Conservation (phyloP, 2,113 vertebrate genomes). For the Illadopsis cleaveri region DNA sequence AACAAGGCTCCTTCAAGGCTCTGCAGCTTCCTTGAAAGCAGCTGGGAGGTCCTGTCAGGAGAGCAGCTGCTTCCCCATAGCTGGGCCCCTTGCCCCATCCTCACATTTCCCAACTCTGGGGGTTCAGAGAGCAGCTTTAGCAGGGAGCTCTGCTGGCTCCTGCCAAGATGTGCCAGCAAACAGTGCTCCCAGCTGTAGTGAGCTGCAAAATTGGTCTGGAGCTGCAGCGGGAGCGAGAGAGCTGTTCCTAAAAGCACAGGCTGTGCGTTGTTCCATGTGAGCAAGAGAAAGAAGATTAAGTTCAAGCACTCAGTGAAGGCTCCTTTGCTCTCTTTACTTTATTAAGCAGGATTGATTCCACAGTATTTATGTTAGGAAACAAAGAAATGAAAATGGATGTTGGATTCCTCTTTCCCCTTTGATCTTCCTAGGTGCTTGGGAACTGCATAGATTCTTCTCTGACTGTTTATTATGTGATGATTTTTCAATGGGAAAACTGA, state of each 20-base stretch:
- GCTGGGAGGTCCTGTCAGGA: background rate
- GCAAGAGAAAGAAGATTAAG: background rate
- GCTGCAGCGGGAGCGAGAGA: background rate
- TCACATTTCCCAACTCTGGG: background rate
- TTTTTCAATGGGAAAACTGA: background rate
- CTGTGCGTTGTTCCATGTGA: background rate
- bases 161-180: background rate
- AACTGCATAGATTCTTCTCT: background rate
- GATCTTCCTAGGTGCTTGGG: conserved; percentile 2
- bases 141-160: background rate
- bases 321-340: background rate
- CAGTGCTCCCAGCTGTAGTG: background rate
- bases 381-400: conserved; percentile 1
- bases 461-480: background rate
- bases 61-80: background rate
- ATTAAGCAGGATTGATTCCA: conserved; percentile 13
- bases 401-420: conserved; percentile 16
- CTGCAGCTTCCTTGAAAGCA: background rate
- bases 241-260: background rate
- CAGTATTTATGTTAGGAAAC: background rate
- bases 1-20: background rate
- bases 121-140: background rate
- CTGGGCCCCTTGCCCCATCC: background rate
- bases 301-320: background rate
- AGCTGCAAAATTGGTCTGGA: background rate